Evolutionary conservation across 2,888 invertebrate species (phyloP).

Genomic region (Andrena minutula): DNA sequence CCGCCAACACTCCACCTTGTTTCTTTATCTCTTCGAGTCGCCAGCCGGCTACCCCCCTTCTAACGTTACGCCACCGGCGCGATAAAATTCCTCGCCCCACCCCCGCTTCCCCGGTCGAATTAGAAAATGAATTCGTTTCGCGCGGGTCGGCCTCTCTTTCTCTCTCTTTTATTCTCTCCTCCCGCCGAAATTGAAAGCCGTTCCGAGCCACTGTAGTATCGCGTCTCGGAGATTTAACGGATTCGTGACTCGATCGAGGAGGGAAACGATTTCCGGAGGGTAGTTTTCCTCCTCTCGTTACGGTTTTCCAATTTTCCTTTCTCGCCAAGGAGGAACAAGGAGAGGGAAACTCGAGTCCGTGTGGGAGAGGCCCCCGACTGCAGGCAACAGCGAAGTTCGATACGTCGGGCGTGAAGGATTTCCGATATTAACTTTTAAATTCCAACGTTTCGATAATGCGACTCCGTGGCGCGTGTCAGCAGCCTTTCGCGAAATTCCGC

Average conservation of each 20-base stretch:
- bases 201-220: constrained; percentile 2
- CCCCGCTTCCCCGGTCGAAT: not conserved
- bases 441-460: constrained; percentile 39
- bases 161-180: not conserved
- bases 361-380: not conserved
- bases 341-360: not conserved
- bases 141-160: not conserved
- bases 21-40: constrained; percentile 27
- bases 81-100: constrained; percentile 6
- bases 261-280: constrained; percentile 3
- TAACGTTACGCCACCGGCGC: constrained; percentile 25
- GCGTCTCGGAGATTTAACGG: not conserved
- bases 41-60: not conserved
- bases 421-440: constrained; percentile 61
- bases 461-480: constrained; percentile 21
- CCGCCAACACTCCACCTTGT: not conserved
- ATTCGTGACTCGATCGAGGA: not conserved
- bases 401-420: constrained; percentile 44
- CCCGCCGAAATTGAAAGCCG: not conserved
- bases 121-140: not conserved
- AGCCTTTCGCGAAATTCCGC: constrained; percentile 35
- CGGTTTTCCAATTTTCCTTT: constrained; percentile 7
- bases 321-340: not conserved
- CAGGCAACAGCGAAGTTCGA: constrained; percentile 32
- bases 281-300: not conserved